Percentiles rank a stretch among this genome's conserved stretches.
These are phyloP conservation scores for Drosophila helvetica DNA, from an alignment of 2,888 invertebrate genomes.

Conservation along the genomic window DNA sequence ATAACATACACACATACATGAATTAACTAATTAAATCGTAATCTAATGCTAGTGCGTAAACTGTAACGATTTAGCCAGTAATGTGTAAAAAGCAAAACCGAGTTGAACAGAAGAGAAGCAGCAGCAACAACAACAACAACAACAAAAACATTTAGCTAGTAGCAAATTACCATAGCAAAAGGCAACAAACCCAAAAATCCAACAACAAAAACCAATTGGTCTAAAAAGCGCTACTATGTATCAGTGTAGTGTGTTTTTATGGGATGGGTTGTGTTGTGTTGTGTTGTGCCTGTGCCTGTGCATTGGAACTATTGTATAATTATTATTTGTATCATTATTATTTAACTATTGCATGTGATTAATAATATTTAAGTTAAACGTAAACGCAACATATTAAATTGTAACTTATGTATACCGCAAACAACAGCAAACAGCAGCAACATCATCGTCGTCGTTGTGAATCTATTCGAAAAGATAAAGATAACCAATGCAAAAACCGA, in stretches of 20 bases:
- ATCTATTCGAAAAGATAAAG: slow-evolving; percentile 56
- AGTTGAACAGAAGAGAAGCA: slow-evolving; percentile 63
- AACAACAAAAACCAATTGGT: slow-evolving; percentile 47
- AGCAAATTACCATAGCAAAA: slow-evolving; percentile 73
- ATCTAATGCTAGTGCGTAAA: slow-evolving; percentile 62
- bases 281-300: no score
- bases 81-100: slow-evolving; percentile 72
- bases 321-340: slow-evolving; percentile 73
- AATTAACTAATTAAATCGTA: slow-evolving; percentile 51
- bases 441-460: slow-evolving; percentile 53
- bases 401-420: slow-evolving; percentile 76
- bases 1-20: slow-evolving; percentile 21
- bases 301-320: slow-evolving; percentile 71
- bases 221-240: slow-evolving; percentile 34
- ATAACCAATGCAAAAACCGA: slow-evolving; percentile 59
- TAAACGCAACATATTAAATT: slow-evolving; percentile 74
- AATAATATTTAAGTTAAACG: slow-evolving; percentile 81
- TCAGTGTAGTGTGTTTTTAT: neutral
- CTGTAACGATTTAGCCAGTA: slow-evolving; percentile 72
- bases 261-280: slow-evolving; percentile 14
- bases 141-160: slow-evolving; percentile 73
- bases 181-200: slow-evolving; percentile 28
- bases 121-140: slow-evolving; percentile 48
- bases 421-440: slow-evolving; percentile 11
- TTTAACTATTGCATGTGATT: slow-evolving; percentile 83